Percentiles rank a stretch among this genome's conserved stretches.
Conservation (phyloP, 1,140 invertebrate genomes). For the Vanessa atalanta region DNA sequence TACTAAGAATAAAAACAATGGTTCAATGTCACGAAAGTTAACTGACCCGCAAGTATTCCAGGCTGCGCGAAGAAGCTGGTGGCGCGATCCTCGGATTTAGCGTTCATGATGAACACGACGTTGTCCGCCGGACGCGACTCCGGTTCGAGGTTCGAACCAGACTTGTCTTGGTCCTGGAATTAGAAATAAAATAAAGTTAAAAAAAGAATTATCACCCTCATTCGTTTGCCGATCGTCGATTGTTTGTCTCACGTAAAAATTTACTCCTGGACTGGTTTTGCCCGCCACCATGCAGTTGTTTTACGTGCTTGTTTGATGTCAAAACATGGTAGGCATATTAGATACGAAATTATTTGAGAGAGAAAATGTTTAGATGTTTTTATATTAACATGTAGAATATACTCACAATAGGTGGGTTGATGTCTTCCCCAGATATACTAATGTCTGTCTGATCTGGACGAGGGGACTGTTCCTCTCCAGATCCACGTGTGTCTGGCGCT, state of each 20-base stretch:
- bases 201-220: too few relatives aligned
- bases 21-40: not conserved
- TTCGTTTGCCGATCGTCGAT: too few relatives aligned
- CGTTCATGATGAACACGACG: conserved; percentile 89
- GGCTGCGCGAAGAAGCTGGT: conserved; percentile 97
- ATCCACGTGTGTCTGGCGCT: conserved; percentile 49
- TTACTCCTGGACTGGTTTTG: too few relatives aligned
- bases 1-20: not conserved
- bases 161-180: conserved; percentile 68
- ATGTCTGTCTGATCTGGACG: conserved; percentile 68
- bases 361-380: too few relatives aligned
- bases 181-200: conserved; percentile 8
- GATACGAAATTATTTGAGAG: too few relatives aligned
- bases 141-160: conserved; percentile 63
- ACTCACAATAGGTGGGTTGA: conserved; percentile 60
- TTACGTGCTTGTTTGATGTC: too few relatives aligned
- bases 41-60: conserved; percentile 94
- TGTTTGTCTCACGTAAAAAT: too few relatives aligned
- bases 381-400: not conserved
- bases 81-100: conserved; percentile 88
- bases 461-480: conserved; percentile 61
- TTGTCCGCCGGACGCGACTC: conserved; percentile 72
- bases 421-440: conserved; percentile 66
- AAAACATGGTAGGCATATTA: too few relatives aligned
- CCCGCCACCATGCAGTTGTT: too few relatives aligned